These are phyloP conservation scores for Agapornis roseicollis DNA, from an alignment of 2,113 vertebrate genomes.

Conservation along the genomic window DNA sequence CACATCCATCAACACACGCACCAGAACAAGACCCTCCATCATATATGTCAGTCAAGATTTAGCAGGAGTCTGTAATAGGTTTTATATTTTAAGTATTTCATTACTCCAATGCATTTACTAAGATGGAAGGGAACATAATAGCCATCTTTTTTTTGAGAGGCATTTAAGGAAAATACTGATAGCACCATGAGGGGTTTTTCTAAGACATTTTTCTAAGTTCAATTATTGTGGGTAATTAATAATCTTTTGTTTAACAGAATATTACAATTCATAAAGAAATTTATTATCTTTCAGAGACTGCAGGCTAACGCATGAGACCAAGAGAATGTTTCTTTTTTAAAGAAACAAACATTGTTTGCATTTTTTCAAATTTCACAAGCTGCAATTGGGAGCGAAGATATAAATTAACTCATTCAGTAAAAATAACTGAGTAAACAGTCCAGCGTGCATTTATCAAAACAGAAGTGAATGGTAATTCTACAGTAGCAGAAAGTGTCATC, in stretches of 20 bases:
- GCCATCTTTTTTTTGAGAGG: background rate
- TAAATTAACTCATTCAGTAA: background rate
- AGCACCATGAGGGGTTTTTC: background rate
- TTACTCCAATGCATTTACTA: background rate
- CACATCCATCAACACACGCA: rapidly evolving
- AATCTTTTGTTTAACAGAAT: constrained; percentile 30
- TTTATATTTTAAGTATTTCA: constrained; percentile 15
- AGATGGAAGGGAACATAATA: background rate
- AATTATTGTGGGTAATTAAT: constrained; percentile 39
- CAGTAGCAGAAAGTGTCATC: background rate
- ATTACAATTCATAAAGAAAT: background rate
- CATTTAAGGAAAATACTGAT: background rate
- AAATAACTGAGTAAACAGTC: background rate
- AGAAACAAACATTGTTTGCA: background rate
- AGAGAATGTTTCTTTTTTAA: background rate
- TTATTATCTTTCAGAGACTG: background rate
- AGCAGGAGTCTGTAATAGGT: constrained; percentile 12
- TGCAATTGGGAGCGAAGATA: background rate
- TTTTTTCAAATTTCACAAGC: background rate
- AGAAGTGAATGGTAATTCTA: background rate
- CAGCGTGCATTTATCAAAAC: background rate
- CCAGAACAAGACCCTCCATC: background rate
- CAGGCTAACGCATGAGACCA: background rate
- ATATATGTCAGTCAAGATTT: background rate
- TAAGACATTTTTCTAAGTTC: background rate